Evolutionary conservation across 2,113 vertebrate species (phyloP).

Genomic region (Pelusios castaneus): DNA sequence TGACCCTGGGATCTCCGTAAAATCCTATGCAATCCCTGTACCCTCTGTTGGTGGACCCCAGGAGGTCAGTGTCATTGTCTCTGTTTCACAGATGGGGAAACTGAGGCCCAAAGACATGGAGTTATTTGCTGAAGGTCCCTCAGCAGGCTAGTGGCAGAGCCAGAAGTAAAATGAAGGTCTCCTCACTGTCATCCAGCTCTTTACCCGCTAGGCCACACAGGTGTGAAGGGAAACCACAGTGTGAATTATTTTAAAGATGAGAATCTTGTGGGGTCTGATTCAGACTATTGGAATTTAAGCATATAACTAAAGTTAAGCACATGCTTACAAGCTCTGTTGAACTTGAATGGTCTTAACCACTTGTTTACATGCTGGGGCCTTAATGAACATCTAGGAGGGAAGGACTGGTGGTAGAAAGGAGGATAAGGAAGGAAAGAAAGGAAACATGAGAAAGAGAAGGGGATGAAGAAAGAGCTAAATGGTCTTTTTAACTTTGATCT

Average conservation of each 20-base stretch:
- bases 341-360: neutral
- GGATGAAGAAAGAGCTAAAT: neutral
- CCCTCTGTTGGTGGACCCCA: neutral
- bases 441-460: too few relatives aligned
- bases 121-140: neutral
- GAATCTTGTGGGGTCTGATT: neutral
- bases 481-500: neutral
- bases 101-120: neutral
- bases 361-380: neutral
- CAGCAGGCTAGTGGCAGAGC: neutral
- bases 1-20: neutral
- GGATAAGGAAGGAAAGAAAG: neutral
- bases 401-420: neutral
- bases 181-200: neutral
- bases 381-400: neutral
- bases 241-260: fast-evolving
- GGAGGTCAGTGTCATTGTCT: neutral
- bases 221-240: neutral
- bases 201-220: neutral
- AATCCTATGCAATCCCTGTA: neutral
- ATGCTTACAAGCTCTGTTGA: neutral
- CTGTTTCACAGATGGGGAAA: neutral
- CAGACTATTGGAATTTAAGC: neutral
- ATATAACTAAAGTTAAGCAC: neutral
- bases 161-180: neutral